A percentile compares a stretch with the other conserved stretches of the same genome.
phyloP scores from a whole-genome alignment of 1,140 invertebrate species.

The Polypedilum vanderplanki region DNA sequence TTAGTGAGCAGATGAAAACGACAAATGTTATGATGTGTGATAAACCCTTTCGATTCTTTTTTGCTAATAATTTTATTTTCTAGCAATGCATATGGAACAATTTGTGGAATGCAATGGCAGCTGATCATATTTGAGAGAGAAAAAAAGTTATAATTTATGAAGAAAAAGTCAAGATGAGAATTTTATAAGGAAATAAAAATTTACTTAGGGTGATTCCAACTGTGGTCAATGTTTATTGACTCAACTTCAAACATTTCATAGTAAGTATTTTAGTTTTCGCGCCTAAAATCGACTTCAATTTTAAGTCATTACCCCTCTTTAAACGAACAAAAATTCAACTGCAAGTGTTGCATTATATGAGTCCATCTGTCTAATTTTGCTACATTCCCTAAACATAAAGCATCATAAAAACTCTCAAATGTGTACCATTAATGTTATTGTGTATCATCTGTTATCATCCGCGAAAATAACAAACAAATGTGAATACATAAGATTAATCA shows the following conservation, averaged over 20 bases:
- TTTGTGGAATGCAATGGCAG: neutral
- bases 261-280: neutral
- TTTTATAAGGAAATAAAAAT: neutral
- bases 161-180: neutral
- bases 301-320: slow-evolving; percentile 3
- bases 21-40: slow-evolving; percentile 24
- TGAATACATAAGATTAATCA: neutral
- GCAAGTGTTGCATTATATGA: slow-evolving; percentile 2
- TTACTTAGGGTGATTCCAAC: too few relatives aligned
- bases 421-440: neutral
- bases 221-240: too few relatives aligned
- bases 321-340: neutral
- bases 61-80: slow-evolving; percentile 5
- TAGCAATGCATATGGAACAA: neutral
- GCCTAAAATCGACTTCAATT: neutral
- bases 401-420: slow-evolving; percentile 4
- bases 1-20: slow-evolving; percentile 1
- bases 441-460: slow-evolving; percentile 12
- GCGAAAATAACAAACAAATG: slow-evolving; percentile 4
- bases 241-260: too few relatives aligned
- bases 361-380: slow-evolving; percentile 4
- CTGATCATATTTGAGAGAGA: neutral
- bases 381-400: neutral
- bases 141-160: neutral
- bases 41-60: slow-evolving; percentile 2